These are phyloP conservation scores for Heterodera filipjevi DNA, from an alignment of 2,888 invertebrate species.

Conservation along the genomic window DNA sequence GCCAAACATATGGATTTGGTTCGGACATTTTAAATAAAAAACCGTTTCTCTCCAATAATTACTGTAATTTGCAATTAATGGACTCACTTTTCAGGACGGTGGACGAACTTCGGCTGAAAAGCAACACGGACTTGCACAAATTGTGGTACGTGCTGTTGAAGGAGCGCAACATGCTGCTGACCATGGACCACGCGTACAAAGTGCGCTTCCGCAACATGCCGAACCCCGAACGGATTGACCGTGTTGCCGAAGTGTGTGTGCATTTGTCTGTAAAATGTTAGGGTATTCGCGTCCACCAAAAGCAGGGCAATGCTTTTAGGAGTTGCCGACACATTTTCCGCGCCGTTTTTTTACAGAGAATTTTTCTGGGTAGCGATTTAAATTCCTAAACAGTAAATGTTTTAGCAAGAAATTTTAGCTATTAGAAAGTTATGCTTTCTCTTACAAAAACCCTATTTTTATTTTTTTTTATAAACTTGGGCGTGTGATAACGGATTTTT, in stretches of 20 bases:
- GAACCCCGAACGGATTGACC: slow-evolving; percentile 63
- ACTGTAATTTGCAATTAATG: neutral
- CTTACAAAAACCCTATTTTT: neutral
- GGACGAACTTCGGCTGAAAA: slow-evolving; percentile 90
- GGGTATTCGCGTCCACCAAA: too few species aligned
- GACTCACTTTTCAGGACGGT: slow-evolving; percentile 71
- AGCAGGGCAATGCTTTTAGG: too few species aligned
- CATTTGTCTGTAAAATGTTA: neutral
- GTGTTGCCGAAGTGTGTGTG: slow-evolving; percentile 52
- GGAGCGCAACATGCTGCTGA: slow-evolving; percentile 93
- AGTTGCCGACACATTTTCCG: too few species aligned
- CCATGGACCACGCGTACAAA: slow-evolving; percentile 79
- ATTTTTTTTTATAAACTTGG: too few species aligned
- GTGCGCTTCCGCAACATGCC: slow-evolving; percentile 67
- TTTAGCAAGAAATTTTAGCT: too few species aligned
- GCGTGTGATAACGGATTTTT: neutral
- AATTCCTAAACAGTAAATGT: too few species aligned
- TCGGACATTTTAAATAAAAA: too few species aligned
- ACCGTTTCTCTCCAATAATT: too few species aligned
- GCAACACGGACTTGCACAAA: slow-evolving; percentile 92
- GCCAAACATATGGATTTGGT: too few species aligned
- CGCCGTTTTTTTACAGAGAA: too few species aligned
- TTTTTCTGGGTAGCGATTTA: too few species aligned
- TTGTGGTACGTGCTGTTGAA: slow-evolving; percentile 91
- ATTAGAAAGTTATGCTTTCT: too few species aligned